These are phyloP conservation scores for Netelia fuscicornis DNA, from an alignment of 2,888 invertebrate species.

Conservation along the genomic window DNA sequence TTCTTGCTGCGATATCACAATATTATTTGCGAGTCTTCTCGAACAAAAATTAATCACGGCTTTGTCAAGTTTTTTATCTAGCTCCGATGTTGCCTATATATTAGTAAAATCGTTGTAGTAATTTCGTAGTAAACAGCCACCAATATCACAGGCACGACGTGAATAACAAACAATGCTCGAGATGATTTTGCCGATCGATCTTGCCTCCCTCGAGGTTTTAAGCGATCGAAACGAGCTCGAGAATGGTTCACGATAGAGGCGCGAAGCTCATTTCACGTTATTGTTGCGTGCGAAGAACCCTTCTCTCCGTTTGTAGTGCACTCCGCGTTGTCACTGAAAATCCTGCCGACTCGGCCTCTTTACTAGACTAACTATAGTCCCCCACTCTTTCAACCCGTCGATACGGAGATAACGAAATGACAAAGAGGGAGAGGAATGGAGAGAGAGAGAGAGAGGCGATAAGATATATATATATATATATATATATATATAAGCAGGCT, in stretches of 20 bases:
- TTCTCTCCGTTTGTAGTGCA: conserved; percentile 33
- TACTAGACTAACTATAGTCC: conserved; percentile 59
- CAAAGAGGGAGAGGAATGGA: neutral
- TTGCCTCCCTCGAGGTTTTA: conserved; percentile 50
- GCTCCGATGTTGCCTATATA: neutral
- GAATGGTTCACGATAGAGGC: conserved; percentile 4
- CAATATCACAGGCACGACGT: conserved; percentile 23
- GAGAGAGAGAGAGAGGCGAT: neutral
- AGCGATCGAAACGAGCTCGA: neutral
- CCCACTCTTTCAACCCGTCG: conserved; percentile 22
- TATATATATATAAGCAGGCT: conserved; percentile 3
- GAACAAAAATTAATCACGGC: neutral
- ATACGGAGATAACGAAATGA: conserved; percentile 14
- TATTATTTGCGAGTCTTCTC: neutral
- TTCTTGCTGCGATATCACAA: no score
- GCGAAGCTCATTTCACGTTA: neutral
- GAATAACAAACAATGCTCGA: conserved; percentile 44
- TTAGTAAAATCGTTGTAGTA: neutral
- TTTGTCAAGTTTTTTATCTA: neutral
- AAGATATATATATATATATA: conserved; percentile 62
- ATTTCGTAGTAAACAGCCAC: neutral
- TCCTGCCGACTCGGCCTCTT: conserved; percentile 70
- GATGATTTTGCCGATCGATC: conserved; percentile 54
- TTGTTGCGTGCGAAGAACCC: neutral
- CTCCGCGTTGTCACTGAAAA: conserved; percentile 36